phyloP scores from a whole-genome alignment of 2,797 vertebrate genomes.

The Phrynocephalus forsythii region DNA sequence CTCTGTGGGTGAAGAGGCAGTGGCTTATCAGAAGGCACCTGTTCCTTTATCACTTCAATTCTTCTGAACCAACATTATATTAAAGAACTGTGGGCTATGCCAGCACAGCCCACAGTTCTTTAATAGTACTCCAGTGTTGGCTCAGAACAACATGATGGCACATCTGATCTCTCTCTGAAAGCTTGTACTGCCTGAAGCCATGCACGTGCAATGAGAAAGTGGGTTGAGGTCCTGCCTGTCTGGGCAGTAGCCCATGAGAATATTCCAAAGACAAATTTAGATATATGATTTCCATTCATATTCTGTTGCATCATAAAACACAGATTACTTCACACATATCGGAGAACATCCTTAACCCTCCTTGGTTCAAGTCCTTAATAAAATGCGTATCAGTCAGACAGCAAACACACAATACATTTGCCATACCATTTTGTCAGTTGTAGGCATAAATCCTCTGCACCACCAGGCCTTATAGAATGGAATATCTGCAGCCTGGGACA shows the following conservation, averaged over 20 bases:
- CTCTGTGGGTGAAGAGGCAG: neutral
- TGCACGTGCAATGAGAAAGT: neutral
- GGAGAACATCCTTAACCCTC: too few relatives aligned
- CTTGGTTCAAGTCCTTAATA: too few relatives aligned
- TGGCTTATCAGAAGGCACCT: neutral
- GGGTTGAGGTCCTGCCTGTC: neutral
- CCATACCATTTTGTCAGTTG: too few relatives aligned
- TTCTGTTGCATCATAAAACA: too few relatives aligned
- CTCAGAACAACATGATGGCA: neutral
- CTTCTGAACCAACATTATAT: neutral
- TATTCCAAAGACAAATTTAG: neutral
- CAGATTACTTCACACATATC: too few relatives aligned
- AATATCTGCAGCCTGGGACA: too few relatives aligned
- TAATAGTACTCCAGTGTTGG: neutral
- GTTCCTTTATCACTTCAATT: constrained; percentile 32
- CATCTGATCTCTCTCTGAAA: neutral
- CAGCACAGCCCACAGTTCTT: too few relatives aligned
- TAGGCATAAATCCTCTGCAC: too few relatives aligned
- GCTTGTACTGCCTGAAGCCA: neutral
- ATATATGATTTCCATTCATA: neutral
- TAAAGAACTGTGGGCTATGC: too few relatives aligned
- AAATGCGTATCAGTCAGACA: too few relatives aligned
- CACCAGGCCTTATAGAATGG: too few relatives aligned
- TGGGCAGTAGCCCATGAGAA: neutral
- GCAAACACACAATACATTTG: too few relatives aligned